Evolutionary conservation across 2,888 invertebrate genomes (phyloP).

Genomic region (Agonopterix heracliana): DNA sequence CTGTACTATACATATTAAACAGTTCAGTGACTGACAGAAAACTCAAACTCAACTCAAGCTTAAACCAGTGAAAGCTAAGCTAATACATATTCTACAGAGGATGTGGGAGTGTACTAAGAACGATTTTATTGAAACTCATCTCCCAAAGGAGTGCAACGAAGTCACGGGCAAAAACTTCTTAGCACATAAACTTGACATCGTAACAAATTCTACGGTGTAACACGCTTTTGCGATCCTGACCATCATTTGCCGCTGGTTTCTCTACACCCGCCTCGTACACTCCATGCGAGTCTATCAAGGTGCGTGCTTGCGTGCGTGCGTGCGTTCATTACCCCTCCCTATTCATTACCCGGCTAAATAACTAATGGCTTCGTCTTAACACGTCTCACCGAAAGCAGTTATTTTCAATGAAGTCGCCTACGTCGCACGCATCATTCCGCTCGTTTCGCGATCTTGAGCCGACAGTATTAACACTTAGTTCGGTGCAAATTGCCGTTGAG

Average conservation of each 20-base stretch:
- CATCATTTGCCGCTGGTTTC: neutral
- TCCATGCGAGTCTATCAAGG: constrained; percentile 46
- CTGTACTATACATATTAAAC: too few species aligned
- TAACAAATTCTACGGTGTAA: too few species aligned
- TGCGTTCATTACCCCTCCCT: constrained; percentile 64
- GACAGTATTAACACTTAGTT: constrained; percentile 13
- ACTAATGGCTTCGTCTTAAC: constrained; percentile 58
- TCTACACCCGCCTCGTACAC: constrained; percentile 1
- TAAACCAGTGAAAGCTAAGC: too few species aligned
- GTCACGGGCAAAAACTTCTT: too few species aligned
- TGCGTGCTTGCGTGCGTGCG: constrained; percentile 63
- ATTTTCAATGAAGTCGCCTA: constrained; percentile 48
- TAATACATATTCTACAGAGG: too few species aligned
- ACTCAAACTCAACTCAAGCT: too few species aligned
- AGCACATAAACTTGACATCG: too few species aligned
- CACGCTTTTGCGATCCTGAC: neutral
- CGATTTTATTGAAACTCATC: too few species aligned
- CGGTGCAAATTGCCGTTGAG: constrained; percentile 1
- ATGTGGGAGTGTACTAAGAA: too few species aligned
- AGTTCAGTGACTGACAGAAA: too few species aligned
- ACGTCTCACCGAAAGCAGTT: constrained; percentile 46
- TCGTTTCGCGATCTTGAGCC: constrained; percentile 15
- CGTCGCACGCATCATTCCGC: constrained; percentile 10
- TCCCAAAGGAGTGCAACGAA: too few species aligned
- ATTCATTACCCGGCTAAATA: constrained; percentile 65